Percentiles rank a stretch among this genome's conserved stretches.
phyloP scores from a whole-genome alignment of 2,888 invertebrate genomes.

The Drosophila ustulata region DNA sequence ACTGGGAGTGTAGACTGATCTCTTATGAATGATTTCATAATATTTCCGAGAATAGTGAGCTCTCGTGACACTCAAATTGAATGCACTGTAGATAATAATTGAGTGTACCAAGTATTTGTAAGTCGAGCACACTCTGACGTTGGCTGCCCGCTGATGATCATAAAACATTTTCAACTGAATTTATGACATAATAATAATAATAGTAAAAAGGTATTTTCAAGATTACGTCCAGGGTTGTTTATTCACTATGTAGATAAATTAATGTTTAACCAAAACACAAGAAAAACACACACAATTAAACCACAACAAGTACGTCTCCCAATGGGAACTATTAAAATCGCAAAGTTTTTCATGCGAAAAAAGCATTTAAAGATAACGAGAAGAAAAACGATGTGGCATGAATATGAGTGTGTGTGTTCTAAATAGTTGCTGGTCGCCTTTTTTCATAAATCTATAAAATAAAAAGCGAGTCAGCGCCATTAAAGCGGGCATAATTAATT shows the following conservation, averaged over 20 bases:
- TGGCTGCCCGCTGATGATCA: constrained; percentile 1
- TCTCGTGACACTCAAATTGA: constrained; percentile 2
- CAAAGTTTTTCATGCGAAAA: constrained; percentile 46
- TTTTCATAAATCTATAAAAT: constrained; percentile 63
- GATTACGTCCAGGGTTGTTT: constrained; percentile 33
- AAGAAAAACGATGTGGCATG: constrained; percentile 15
- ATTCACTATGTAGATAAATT: constrained; percentile 24
- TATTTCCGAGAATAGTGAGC: neutral
- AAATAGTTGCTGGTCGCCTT: constrained; percentile 21
- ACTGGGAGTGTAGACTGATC: constrained; percentile 11
- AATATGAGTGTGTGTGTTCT: constrained; percentile 16
- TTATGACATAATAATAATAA: constrained; percentile 34
- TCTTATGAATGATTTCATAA: constrained; percentile 16
- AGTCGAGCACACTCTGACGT: neutral
- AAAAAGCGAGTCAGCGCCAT: constrained; percentile 47
- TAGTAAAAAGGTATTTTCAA: constrained; percentile 28
- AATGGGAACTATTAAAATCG: constrained; percentile 28
- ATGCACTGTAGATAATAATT: neutral
- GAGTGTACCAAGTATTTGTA: neutral
- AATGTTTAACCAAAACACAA: constrained; percentile 16
- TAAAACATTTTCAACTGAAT: constrained; percentile 34
- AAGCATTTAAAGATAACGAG: constrained; percentile 44
- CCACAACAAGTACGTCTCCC: constrained; percentile 6
- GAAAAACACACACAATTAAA: neutral
- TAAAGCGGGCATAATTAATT: constrained; percentile 70